These are phyloP conservation scores for Bufo gargarizans DNA, from an alignment of 2,113 vertebrate genomes.

Conservation along the genomic window DNA sequence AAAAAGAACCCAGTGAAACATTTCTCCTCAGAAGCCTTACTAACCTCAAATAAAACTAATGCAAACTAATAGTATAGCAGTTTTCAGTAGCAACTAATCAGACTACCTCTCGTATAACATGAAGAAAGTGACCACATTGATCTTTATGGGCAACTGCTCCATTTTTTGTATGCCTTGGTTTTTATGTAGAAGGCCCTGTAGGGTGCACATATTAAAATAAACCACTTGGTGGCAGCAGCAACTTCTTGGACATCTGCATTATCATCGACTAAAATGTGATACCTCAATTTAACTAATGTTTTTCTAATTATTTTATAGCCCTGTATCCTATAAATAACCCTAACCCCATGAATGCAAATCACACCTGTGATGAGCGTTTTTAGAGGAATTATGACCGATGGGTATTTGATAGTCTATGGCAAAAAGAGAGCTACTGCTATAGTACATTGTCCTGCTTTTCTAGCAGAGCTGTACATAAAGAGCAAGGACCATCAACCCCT, in stretches of 20 bases:
- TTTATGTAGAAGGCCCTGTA: not conserved
- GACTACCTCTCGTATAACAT: not conserved
- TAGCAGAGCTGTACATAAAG: too few species aligned
- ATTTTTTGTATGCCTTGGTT: not conserved
- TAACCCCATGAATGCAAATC: not conserved
- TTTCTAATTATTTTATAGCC: not conserved
- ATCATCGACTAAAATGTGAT: not conserved
- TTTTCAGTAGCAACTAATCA: not conserved
- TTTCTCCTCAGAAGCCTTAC: not conserved
- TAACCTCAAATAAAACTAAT: not conserved
- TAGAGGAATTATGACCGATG: too few species aligned
- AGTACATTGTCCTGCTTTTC: too few species aligned
- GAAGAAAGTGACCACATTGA: not conserved
- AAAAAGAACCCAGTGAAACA: too few species aligned
- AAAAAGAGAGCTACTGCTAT: too few species aligned
- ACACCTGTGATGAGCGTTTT: too few species aligned
- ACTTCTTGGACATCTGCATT: constrained; percentile 15
- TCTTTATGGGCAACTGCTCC: not conserved
- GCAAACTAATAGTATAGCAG: not conserved
- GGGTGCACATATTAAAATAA: not conserved
- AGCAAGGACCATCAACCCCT: too few species aligned
- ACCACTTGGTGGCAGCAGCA: constrained; percentile 50
- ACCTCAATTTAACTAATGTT: not conserved
- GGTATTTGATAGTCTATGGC: too few species aligned
- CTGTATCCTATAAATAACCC: not conserved